Evolutionary conservation across 2,888 invertebrate species (phyloP).

Genomic region (Cylloceria caligata): DNA sequence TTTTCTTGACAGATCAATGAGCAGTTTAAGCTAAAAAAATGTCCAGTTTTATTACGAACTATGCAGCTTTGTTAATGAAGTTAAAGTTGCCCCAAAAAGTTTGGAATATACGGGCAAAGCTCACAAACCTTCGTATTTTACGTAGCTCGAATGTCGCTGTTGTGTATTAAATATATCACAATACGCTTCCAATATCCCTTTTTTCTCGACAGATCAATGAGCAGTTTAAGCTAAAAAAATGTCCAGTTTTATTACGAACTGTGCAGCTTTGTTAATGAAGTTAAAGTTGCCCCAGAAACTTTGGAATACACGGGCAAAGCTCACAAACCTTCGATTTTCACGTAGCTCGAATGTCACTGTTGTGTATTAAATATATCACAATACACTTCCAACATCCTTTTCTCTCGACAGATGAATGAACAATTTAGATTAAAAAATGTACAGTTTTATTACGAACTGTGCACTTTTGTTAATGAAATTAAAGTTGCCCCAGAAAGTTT

Average conservation of each 20-base stretch:
- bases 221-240: no score
- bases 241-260: not conserved
- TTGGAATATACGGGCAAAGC: no score
- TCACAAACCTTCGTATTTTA: no score
- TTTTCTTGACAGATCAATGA: not conserved
- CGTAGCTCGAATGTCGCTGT: no score
- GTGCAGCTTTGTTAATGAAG: constrained; percentile 8
- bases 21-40: no score
- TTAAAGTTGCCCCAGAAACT: not conserved
- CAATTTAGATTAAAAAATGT: no score
- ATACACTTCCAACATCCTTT: not conserved
- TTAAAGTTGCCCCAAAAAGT: no score
- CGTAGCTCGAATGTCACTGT: no score
- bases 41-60: no score
- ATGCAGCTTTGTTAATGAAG: no score
- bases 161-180: constrained; percentile 19
- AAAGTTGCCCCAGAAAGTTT: not conserved
- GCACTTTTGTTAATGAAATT: constrained; percentile 8
- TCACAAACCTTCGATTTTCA: no score
- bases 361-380: constrained; percentile 19
- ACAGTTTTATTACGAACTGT: not conserved
- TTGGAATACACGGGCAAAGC: no score
- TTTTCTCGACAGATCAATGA: not conserved
- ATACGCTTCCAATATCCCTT: not conserved
- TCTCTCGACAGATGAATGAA: not conserved